Percentiles rank a stretch among this genome's conserved stretches.
phyloP scores from a whole-genome alignment of 2,113 vertebrate species.

The Oncorhynchus keta region DNA sequence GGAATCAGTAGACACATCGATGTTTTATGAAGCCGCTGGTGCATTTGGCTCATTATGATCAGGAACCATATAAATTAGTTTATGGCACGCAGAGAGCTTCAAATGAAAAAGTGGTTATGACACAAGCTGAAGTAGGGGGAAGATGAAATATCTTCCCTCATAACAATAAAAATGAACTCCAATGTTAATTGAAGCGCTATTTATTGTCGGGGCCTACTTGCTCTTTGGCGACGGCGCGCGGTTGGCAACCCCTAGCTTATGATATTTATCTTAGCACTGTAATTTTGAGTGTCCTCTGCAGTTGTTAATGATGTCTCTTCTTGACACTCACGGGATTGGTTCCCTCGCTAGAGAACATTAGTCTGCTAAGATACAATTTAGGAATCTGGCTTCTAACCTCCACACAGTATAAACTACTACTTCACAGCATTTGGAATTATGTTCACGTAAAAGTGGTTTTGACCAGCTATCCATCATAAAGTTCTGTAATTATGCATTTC shows the following conservation, averaged over 20 bases:
- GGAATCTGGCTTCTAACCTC: not conserved
- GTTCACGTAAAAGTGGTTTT: no score
- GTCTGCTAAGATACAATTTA: not conserved
- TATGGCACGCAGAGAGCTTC: constrained; percentile 12
- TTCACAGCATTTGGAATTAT: no score
- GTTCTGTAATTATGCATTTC: no score
- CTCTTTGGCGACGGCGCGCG: not conserved
- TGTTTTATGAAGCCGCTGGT: not conserved
- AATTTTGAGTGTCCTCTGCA: not conserved
- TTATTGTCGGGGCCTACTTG: constrained; percentile 10
- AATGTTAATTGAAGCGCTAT: constrained; percentile 14
- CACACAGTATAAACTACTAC: no score
- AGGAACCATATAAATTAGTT: constrained; percentile 35
- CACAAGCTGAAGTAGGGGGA: constrained; percentile 21
- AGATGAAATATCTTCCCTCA: constrained; percentile 31
- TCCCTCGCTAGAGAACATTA: not conserved
- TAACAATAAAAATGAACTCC: constrained; percentile 25
- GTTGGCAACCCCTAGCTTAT: no score
- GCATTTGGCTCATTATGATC: constrained; percentile 19
- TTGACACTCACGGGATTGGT: not conserved
- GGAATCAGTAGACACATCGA: not conserved
- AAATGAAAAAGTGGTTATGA: constrained; percentile 35
- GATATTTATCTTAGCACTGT: not conserved
- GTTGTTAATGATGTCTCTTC: not conserved
- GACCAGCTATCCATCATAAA: no score